Evolutionary conservation across 1,140 invertebrate species (phyloP), one percentile per base, ranked within the genome.

Genomic region (Plodia interpunctella): DNA sequence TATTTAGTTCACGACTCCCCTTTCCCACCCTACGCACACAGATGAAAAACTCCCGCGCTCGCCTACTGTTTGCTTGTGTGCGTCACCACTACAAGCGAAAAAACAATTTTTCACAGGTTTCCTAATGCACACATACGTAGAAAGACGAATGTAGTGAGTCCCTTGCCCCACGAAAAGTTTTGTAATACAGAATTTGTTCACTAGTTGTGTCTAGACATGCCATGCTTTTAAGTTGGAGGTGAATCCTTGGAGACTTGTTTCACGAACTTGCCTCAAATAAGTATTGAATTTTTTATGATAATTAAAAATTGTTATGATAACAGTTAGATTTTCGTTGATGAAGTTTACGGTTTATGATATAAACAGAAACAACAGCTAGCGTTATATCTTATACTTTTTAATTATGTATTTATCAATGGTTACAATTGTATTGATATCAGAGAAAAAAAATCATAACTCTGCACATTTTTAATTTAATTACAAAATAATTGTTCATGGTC

Each of bases 1-100:
- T 89, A 89, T 89, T 89, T 89, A 89, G 84, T 87, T 89, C 85
- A 85, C 82, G 81, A 87, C 78, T 85, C 78, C 79, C 78, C 74
- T 80, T 72, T 38, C 75, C 74, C 54, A 74, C 76, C 74, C 60
- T 57, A 70, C 72, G 30, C 85, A 78, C 83, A 85, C 80, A 70
- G 28, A 5, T 20, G 32, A 60, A 44, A 1, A 18, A 17, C 57
- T 58, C 58, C 66, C 69, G 61, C 57, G 57, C 55, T 59, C 70
- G 52, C 60, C 63, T 62, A 57, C 63, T 51, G 21, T 77, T 25
- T 3, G 21, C 21, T 25, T 25, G 78, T 87, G 78, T 79, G 76
- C 65, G 53, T 13, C 38, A 63, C 70, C 59, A 73, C 73, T 69
- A 87, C 86, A 74, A 53, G 60, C 55, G 68, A 55, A 83, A 83